Conservation (phyloP, 2,888 invertebrate genomes). For the Fabriciana adippe region DNA sequence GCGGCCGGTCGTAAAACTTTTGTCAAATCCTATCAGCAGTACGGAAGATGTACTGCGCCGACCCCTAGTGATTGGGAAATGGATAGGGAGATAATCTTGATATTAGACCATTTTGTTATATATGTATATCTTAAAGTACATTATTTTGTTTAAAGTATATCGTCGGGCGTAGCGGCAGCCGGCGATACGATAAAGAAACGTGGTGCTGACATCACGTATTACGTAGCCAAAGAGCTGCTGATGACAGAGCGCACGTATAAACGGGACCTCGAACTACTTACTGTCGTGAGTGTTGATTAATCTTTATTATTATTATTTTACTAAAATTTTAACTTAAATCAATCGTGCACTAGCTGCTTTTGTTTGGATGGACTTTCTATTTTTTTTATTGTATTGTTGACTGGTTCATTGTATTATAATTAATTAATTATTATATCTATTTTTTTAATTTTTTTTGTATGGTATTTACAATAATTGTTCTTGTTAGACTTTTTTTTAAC, state of each 20-base stretch:
- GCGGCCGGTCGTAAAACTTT: no score
- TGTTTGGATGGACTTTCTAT: no score
- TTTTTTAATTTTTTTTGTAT: not conserved
- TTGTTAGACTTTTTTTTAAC: no score
- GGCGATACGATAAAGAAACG: conserved; percentile 55
- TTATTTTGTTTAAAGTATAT: conserved; percentile 54
- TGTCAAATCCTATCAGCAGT: no score
- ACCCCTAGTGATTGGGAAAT: no score
- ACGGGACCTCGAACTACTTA: conserved; percentile 95
- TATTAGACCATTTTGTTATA: not conserved
- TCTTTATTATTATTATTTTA: not conserved
- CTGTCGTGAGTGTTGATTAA: conserved; percentile 84
- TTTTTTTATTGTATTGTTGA: not conserved
- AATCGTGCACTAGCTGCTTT: no score
- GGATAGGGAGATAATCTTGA: no score
- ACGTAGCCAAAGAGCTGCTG: conserved; percentile 94
- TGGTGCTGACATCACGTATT: conserved; percentile 81
- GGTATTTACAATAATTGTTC: no score
- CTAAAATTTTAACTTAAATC: no score
- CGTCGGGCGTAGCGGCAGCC: conserved; percentile 54
- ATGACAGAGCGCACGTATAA: conserved; percentile 98
- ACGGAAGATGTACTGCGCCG: no score
- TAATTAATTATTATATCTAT: conserved; percentile 17
- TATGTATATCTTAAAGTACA: not conserved
- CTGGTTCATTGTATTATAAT: not conserved